A percentile compares a stretch with the other conserved stretches of the same genome.
Evolutionary conservation across 2,113 vertebrate genomes (phyloP).

Genomic region (Myrmecobius fasciatus): DNA sequence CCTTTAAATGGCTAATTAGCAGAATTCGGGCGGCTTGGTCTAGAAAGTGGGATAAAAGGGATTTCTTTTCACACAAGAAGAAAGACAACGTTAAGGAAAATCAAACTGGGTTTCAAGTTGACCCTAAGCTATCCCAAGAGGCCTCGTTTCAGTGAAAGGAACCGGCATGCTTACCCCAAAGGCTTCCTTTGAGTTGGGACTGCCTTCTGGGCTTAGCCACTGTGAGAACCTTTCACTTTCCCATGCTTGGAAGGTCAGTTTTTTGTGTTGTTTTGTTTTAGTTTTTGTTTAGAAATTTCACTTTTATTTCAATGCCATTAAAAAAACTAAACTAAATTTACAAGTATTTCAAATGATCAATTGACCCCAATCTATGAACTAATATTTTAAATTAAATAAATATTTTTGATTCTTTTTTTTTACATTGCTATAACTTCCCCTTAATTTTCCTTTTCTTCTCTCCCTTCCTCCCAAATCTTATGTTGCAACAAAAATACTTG

Average conservation of each 20-base stretch:
- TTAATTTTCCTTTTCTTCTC: not conserved
- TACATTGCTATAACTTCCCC: not conserved
- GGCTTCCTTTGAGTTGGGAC: not conserved
- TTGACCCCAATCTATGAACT: not conserved
- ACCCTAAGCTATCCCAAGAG: conserved; percentile 18
- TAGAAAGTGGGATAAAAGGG: conserved; percentile 60
- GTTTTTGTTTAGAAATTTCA: conserved; percentile 21
- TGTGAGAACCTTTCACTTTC: conserved; percentile 36
- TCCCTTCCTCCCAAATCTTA: not conserved
- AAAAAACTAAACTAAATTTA: conserved; percentile 1
- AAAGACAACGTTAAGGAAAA: conserved; percentile 57
- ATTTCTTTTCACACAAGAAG: conserved; percentile 65
- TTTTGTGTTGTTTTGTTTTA: not conserved
- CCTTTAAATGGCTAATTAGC: conserved; percentile 75
- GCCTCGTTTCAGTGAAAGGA: conserved; percentile 34
- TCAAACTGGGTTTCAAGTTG: conserved; percentile 50
- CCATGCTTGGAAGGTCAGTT: not conserved
- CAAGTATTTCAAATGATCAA: not conserved
- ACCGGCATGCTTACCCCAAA: not conserved
- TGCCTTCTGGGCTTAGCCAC: conserved; percentile 19
- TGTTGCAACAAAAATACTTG: not conserved
- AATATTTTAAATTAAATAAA: not conserved
- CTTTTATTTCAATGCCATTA: conserved; percentile 26
- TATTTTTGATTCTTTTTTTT: not conserved
- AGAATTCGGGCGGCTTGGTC: conserved; percentile 72